Percentiles rank a stretch among this genome's conserved stretches.
phyloP scores from a whole-genome alignment of 2,888 invertebrate species.

The Congeria kusceri region DNA sequence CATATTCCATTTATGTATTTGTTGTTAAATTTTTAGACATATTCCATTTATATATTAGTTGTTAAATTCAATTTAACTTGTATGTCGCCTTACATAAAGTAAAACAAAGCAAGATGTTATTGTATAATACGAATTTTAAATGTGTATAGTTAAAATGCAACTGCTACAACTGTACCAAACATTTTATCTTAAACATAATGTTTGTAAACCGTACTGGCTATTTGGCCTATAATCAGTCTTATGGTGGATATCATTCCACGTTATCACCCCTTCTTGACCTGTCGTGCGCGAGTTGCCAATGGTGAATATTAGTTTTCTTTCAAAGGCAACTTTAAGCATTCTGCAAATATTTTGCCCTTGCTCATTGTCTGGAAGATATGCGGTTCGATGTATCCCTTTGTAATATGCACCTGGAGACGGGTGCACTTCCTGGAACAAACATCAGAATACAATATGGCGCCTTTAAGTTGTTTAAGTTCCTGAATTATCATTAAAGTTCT shows the following conservation, averaged over 20 bases:
- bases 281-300: conserved; percentile 78
- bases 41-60: too few species aligned
- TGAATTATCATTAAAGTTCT: not conserved
- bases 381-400: conserved; percentile 70
- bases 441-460: not conserved
- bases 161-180: too few species aligned
- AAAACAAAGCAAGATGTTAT: too few species aligned
- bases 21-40: too few species aligned
- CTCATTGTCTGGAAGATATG: conserved; percentile 75
- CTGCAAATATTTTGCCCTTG: conserved; percentile 69
- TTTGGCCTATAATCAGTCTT: conserved; percentile 52
- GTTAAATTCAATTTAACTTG: too few species aligned
- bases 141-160: too few species aligned
- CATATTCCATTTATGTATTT: too few species aligned
- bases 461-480: not conserved
- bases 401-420: conserved; percentile 73
- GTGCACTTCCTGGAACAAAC: conserved; percentile 63
- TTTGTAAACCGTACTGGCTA: conserved; percentile 31
- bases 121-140: too few species aligned
- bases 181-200: too few species aligned
- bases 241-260: conserved; percentile 74
- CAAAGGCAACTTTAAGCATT: conserved; percentile 75
- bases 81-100: too few species aligned
- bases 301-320: conserved; percentile 76
- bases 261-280: conserved; percentile 75